Evolutionary conservation across 2,888 invertebrate genomes (phyloP).

Genomic region (Epistrophe grossulariae): DNA sequence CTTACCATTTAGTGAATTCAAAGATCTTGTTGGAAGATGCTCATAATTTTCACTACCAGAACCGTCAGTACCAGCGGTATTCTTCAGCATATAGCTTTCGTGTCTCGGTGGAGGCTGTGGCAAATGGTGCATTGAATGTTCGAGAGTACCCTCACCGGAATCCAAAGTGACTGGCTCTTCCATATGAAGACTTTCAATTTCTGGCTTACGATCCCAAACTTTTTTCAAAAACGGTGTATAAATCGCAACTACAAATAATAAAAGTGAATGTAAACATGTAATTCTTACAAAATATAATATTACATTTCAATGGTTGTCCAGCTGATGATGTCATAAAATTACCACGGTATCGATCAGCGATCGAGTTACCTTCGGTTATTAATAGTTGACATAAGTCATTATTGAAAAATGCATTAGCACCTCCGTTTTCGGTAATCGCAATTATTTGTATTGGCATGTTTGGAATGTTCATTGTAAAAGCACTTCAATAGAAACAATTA

Average conservation of each 20-base stretch:
- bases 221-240: slow-evolving; percentile 98
- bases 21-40: slow-evolving; percentile 85
- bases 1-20: slow-evolving; percentile 85
- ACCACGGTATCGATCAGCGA: slow-evolving; percentile 94
- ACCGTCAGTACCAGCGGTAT: slow-evolving; percentile 84
- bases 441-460: slow-evolving; percentile 97
- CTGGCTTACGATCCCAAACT: slow-evolving; percentile 97
- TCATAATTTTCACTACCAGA: slow-evolving; percentile 89
- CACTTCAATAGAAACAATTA: slow-evolving; percentile 85
- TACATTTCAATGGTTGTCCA: slow-evolving; percentile 94
- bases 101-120: slow-evolving; percentile 89
- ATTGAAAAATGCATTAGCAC: slow-evolving; percentile 94
- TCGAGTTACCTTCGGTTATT: slow-evolving; percentile 96
- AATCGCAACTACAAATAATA: slow-evolving; percentile 89
- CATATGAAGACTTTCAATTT: slow-evolving; percentile 96
- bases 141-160: slow-evolving; percentile 89
- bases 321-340: slow-evolving; percentile 96
- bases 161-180: slow-evolving; percentile 88
- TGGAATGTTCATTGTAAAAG: slow-evolving; percentile 96
- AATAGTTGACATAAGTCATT: slow-evolving; percentile 95
- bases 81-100: slow-evolving; percentile 91
- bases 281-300: too few species aligned
- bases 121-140: slow-evolving; percentile 88
- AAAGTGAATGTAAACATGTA: too few species aligned
- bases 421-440: slow-evolving; percentile 95